Percentiles rank a stretch among this genome's conserved stretches.
Evolutionary conservation across 92 coral and sea anemone species (phyloP).

Genomic region (Siderastrea siderea): DNA sequence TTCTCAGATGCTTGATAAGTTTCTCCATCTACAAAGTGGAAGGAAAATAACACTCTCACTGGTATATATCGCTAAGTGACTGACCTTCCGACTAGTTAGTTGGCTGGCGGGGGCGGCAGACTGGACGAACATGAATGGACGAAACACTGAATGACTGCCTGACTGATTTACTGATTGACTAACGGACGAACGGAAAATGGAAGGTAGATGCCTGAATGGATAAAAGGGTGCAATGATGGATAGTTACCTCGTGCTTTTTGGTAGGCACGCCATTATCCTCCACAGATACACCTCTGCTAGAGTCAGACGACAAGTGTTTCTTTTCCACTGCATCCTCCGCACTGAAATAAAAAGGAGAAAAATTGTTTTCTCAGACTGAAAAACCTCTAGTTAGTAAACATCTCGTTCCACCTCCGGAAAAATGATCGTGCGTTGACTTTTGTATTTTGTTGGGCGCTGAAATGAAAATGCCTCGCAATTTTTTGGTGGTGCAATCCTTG

Average conservation of each 20-base stretch:
- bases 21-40: constrained; percentile 68
- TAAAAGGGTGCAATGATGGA: too few species aligned
- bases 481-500: too few species aligned
- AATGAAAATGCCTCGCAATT: too few species aligned
- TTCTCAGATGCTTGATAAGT: constrained; percentile 65
- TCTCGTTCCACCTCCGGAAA: too few species aligned
- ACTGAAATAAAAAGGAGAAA: neutral
- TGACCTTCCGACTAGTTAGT: too few species aligned
- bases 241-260: constrained; percentile 40
- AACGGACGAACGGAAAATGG: neutral
- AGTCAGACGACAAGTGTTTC: constrained; percentile 25
- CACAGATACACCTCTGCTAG: neutral
- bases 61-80: too few species aligned
- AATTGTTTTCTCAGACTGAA: neutral
- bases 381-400: too few species aligned
- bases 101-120: neutral
- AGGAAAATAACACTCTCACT: neutral
- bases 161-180: neutral
- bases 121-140: neutral
- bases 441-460: too few species aligned
- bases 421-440: too few species aligned
- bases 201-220: neutral
- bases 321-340: constrained; percentile 52
- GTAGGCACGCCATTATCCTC: constrained; percentile 17
- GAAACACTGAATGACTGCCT: neutral